phyloP scores from a whole-genome alignment of 2,113 vertebrate genomes.

The Onychorhynchus coronatus region DNA sequence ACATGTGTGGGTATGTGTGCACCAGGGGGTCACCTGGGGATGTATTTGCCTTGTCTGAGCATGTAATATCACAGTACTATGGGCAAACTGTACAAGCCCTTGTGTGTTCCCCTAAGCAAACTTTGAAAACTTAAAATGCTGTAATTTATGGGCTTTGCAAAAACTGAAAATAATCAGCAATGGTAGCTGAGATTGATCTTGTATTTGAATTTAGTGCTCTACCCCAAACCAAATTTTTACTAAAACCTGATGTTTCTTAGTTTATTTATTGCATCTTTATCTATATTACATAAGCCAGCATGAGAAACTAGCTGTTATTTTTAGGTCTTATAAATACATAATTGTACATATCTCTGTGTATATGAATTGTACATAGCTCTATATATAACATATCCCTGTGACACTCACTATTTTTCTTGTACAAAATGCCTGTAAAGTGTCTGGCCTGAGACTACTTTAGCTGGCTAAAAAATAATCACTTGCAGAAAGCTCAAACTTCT shows the following conservation, averaged over 20 bases:
- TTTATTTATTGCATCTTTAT: neutral
- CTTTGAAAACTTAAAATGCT: neutral
- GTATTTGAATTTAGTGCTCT: neutral
- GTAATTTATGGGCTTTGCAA: neutral
- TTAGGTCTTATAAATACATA: neutral
- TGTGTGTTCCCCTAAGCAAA: neutral
- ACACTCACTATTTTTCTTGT: neutral
- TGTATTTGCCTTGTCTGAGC: neutral
- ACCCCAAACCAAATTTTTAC: neutral
- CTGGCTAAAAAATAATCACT: neutral
- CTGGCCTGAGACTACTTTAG: neutral
- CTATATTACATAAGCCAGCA: neutral
- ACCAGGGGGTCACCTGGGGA: neutral
- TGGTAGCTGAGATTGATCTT: neutral
- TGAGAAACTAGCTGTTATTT: neutral
- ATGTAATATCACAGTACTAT: neutral
- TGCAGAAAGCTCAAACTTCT: constrained; percentile 10
- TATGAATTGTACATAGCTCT: neutral
- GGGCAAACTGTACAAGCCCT: neutral
- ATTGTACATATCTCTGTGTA: neutral
- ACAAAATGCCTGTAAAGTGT: neutral
- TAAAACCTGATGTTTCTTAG: neutral
- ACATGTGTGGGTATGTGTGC: neutral
- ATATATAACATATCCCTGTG: neutral
- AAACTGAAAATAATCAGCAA: neutral